Evolutionary conservation across 2,113 vertebrate genomes (phyloP), one percentile per base, ranked within the genome.

Genomic region (Tragelaphus strepsiceros): DNA sequence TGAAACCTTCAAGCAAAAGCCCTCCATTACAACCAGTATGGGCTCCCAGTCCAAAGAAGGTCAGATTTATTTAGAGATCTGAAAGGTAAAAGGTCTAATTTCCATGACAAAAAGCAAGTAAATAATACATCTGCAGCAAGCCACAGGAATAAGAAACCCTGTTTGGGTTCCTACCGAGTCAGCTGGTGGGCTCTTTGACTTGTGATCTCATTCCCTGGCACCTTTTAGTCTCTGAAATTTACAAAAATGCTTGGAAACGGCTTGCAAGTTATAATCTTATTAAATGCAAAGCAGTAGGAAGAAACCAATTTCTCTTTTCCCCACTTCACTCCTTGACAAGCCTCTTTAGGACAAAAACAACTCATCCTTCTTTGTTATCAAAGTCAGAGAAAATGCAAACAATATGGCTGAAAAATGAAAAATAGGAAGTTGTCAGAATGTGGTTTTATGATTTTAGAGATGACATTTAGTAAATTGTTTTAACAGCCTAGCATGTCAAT

Each of bases 391-490:
- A 96, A 71, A 94, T 59, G 13, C 81, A 78, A 53, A 19, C 26
- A 51, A 26, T 67, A 22, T 4, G 10, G 53, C 58, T 96, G 61
- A 93, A 96, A 96, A 39, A 67, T 16, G 22, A 35, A 96, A 88
- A 92, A 94, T 30, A 58, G 64, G 9, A 88, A 62, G 30, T 56
- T 90, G 83, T 90, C 80, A 81, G 58, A 61, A 35, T 81, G 54
- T 61, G 93, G 80, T 82, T 97, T 97, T 85, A 88, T 5, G 81
- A 56, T 87, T 62, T 96, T 91, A 88, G 53, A 74, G 86, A 46
- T 58, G 14, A 32, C 13, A 46, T 77, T 86, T 53, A 58, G n/a
- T 13, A 77, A 21, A 3, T 2, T 59, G 12, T 49, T 85, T 77
- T 58, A 58, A 85, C 49, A 59, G 62, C 19, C 4, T 26, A 88